Percentiles rank a stretch among this genome's conserved stretches.
phyloP scores from a whole-genome alignment of 2,797 vertebrate genomes.

The Geotrypetes seraphini region DNA sequence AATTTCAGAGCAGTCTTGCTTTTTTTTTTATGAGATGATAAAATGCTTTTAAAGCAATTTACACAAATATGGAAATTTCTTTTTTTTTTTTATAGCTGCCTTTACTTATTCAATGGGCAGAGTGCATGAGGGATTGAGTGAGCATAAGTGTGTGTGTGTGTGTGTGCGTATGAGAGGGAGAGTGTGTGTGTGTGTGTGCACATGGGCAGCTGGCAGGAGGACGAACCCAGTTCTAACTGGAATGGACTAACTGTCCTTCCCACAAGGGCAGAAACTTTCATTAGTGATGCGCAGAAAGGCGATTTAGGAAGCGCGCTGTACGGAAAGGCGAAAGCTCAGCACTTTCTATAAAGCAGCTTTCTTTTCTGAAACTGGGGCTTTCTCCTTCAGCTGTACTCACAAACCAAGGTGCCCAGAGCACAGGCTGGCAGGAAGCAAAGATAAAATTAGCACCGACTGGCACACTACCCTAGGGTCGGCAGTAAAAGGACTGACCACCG shows the following conservation, averaged over 20 bases:
- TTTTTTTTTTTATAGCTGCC: conserved; percentile 43
- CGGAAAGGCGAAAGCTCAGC: conserved; percentile 95
- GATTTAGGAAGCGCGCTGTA: conserved; percentile 94
- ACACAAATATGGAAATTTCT: conserved; percentile 94
- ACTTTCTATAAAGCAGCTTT: conserved; percentile 56
- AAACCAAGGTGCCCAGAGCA: too few relatives aligned
- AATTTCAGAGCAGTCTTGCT: conserved; percentile 80
- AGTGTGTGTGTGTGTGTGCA: neutral
- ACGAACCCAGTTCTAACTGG: conserved; percentile 86
- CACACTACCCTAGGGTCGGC: too few relatives aligned
- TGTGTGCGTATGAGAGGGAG: neutral
- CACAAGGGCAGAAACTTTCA: conserved; percentile 99
- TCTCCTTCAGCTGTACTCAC: conserved; percentile 25
- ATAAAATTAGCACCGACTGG: conserved; percentile 19
- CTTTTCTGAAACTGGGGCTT: conserved; percentile 43
- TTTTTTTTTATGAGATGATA: conserved; percentile 98
- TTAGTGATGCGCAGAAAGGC: conserved; percentile 98
- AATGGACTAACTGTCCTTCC: conserved; percentile 95
- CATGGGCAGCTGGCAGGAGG: conserved; percentile 54
- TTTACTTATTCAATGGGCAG: conserved; percentile 79
- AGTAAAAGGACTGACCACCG: too few relatives aligned
- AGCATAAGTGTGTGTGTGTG: neutral
- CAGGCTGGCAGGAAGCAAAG: conserved; percentile 27
- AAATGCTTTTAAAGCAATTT: conserved; percentile 99
- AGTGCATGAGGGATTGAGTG: conserved; percentile 12